phyloP scores from a whole-genome alignment of 2,888 invertebrate genomes.

The Latrodectus hesperus region DNA sequence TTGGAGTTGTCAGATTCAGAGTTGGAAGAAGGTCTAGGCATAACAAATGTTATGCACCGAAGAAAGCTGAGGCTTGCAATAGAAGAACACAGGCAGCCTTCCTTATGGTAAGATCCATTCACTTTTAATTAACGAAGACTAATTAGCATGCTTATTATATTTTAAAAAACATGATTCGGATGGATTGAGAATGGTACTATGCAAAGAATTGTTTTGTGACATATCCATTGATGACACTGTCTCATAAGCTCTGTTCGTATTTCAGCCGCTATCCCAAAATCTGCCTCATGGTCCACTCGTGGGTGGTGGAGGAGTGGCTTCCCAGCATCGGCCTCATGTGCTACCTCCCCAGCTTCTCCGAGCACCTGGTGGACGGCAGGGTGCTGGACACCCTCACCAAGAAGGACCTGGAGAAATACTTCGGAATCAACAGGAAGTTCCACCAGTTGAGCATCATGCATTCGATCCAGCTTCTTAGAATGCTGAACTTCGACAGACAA shows the following conservation, averaged over 20 bases:
- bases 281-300: constrained; percentile 90
- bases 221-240: too few relatives aligned
- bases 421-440: constrained; percentile 93
- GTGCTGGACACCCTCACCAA: constrained; percentile 94
- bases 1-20: constrained; percentile 93
- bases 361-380: constrained; percentile 92
- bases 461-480: constrained; percentile 91
- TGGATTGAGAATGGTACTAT: too few relatives aligned
- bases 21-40: constrained; percentile 91
- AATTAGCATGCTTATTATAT: too few relatives aligned
- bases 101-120: constrained; percentile 79
- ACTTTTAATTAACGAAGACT: neutral
- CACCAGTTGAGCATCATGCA: constrained; percentile 96
- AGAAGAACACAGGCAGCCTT: constrained; percentile 91
- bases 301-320: constrained; percentile 95
- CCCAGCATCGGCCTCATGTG: constrained; percentile 90
- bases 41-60: constrained; percentile 92
- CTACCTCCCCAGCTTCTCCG: constrained; percentile 91
- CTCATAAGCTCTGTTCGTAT: too few relatives aligned
- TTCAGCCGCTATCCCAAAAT: constrained; percentile 85
- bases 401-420: constrained; percentile 93
- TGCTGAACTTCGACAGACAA: constrained; percentile 88
- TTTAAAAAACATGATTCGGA: too few relatives aligned
- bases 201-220: too few relatives aligned
- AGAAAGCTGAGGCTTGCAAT: constrained; percentile 94